These are phyloP conservation scores for Drosophila ercepeae DNA, from an alignment of 1,140 invertebrate species.

Conservation along the genomic window DNA sequence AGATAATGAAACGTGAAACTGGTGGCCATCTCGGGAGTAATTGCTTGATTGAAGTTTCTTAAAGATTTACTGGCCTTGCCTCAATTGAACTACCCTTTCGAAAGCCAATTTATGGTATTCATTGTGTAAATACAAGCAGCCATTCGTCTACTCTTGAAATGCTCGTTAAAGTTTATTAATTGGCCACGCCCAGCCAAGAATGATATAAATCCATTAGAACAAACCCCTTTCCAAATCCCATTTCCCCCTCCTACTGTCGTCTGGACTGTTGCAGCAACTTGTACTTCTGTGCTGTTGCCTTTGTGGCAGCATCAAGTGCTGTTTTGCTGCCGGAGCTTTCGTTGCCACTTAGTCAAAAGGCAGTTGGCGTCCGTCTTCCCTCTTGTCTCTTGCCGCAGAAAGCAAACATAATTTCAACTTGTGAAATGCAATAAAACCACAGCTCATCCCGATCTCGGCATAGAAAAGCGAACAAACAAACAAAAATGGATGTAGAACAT, in stretches of 20 bases:
- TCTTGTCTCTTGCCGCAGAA: conserved; percentile 67
- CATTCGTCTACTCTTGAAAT: not conserved
- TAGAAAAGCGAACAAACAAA: conserved; percentile 17
- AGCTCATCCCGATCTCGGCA: conserved; percentile 25
- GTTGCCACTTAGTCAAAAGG: conserved; percentile 63
- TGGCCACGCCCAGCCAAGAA: conserved; percentile 38
- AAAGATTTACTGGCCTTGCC: not conserved
- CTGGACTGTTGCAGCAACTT: conserved; percentile 13
- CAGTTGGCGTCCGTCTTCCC: conserved; percentile 31
- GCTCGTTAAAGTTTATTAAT: conserved; percentile 34
- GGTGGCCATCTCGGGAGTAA: conserved; percentile 7
- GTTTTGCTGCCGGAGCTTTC: conserved; percentile 34
- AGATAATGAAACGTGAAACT: conserved; percentile 46
- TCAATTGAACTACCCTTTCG: not conserved
- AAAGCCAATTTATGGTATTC: conserved; percentile 43
- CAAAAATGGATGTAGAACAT: conserved; percentile 54
- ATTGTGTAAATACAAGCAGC: conserved; percentile 9
- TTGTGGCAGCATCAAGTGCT: conserved; percentile 37
- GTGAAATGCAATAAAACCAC: conserved; percentile 62
- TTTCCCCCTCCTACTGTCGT: not conserved
- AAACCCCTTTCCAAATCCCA: conserved; percentile 1
- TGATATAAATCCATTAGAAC: conserved; percentile 32
- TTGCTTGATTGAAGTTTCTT: not conserved
- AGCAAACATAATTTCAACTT: conserved; percentile 74
- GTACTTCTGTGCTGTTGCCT: conserved; percentile 30